Conservation (phyloP, 2,888 invertebrate species). For the Eilema caniola region DNA sequence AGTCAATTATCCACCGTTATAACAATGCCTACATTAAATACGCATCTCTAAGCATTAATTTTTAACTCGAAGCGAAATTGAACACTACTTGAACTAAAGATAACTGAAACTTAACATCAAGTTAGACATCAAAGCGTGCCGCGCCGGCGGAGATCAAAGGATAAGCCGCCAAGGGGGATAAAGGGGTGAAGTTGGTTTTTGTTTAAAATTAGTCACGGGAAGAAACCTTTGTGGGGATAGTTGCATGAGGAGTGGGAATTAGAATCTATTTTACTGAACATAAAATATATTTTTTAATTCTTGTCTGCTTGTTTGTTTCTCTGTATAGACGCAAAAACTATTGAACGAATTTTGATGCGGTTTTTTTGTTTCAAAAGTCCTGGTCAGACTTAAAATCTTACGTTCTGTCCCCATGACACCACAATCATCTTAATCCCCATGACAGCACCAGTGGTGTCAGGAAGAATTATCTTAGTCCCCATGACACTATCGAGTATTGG, state of each 20-base stretch:
- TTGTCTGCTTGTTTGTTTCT: too few relatives aligned
- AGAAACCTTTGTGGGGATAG: slow-evolving; percentile 7
- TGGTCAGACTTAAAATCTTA: too few relatives aligned
- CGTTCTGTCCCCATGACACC: too few relatives aligned
- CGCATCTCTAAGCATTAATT: background rate
- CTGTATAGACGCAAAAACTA: too few relatives aligned
- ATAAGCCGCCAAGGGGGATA: slow-evolving; percentile 10
- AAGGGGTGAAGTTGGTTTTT: slow-evolving; percentile 17
- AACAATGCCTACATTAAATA: background rate
- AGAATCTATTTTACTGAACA: too few relatives aligned
- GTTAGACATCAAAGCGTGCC: slow-evolving; percentile 24
- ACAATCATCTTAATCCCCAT: too few relatives aligned
- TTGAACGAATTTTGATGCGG: too few relatives aligned
- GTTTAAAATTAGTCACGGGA: slow-evolving; percentile 24
- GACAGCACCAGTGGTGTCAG: too few relatives aligned
- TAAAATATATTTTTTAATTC: too few relatives aligned
- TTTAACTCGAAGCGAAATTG: slow-evolving; percentile 15
- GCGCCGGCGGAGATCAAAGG: slow-evolving; percentile 24
- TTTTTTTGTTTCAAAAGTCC: too few relatives aligned
- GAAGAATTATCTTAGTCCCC: too few relatives aligned
- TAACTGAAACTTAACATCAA: slow-evolving; percentile 21
- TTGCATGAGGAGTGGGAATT: background rate
- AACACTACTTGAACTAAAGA: slow-evolving; percentile 20
- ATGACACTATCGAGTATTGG: too few relatives aligned
- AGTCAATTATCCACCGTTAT: background rate